phyloP scores from a whole-genome alignment of 2,113 vertebrate species.

The Picathartes gymnocephalus region DNA sequence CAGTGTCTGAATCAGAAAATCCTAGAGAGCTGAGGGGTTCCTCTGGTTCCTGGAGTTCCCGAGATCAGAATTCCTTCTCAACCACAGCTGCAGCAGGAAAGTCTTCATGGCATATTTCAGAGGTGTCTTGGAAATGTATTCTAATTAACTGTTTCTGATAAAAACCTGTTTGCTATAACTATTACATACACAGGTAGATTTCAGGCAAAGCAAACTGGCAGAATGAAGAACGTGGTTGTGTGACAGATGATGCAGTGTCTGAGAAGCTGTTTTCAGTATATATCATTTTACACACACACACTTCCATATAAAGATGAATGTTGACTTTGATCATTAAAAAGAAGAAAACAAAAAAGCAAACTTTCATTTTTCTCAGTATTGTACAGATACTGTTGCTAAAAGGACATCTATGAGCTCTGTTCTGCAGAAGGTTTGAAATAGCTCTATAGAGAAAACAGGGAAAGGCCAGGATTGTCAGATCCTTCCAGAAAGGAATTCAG shows the following conservation, averaged over 20 bases:
- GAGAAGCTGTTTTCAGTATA: too few relatives aligned
- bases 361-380: neutral
- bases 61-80: neutral
- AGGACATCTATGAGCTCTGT: neutral
- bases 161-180: neutral
- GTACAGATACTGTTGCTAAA: neutral
- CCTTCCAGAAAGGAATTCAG: neutral
- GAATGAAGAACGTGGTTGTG: too few relatives aligned
- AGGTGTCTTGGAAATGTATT: neutral
- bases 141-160: neutral
- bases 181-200: neutral
- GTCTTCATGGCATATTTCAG: neutral
- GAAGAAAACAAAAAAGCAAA: neutral
- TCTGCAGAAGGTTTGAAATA: neutral
- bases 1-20: neutral
- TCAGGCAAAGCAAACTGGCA: neutral
- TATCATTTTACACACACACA: neutral
- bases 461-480: neutral
- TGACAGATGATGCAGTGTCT: too few relatives aligned
- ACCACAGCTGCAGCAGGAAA: neutral
- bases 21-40: neutral
- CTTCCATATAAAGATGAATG: neutral
- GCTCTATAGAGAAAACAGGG: fast-evolving
- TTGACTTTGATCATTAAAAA: neutral
- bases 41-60: neutral